Base-by-base conservation (phyloP, 2,113 vertebrate species). In the Jaculus jaculus region DNA sequence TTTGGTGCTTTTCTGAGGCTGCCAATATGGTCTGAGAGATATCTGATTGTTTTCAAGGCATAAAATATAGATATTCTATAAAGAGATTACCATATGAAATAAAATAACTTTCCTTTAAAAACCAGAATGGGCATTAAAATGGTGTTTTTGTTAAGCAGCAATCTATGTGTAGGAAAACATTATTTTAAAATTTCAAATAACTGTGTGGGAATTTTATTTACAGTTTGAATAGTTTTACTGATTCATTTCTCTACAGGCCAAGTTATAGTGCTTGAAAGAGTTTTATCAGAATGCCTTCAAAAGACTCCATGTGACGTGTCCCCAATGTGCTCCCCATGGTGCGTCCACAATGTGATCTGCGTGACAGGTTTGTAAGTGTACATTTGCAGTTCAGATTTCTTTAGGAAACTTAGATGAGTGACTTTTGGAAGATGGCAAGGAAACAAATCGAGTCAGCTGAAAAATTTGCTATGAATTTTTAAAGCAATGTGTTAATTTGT, bases 1-100 rank as follows among this genome's bases (percentile, higher is more conserved):
- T 80, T 66, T 66, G 39, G 30, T 84, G 85, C 73, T 89, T 89
- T 95, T 26, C 20, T 74, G 66, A 92, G 63, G 6, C 65, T 94
- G 8, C 37, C 54, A 77, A n/a, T 34, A 58, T 61, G 18, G 15
- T 60, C 51, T 79, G 54, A 86, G 28, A 26, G 15, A 87, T 80
- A 72, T 39, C 60, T 81, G 34, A 74, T 74, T 54, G 16, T 68
- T 82, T 75, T n/a, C 5, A 65, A 24, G 68, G 28, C 30, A 66
- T 1, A 6, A 81, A 86, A 83, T 84, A 13, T 4, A 84, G 80
- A 34, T 75, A 83, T 79, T 81, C 21, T 81, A 20, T 73, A 66
- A 39, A 30, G 12, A 74, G 26, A 42, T 87, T 95, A 90, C 26
- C 42, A 75, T 54, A n/a, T 77, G 21, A 42, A 88, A 68, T 84